Conservation (phyloP, 2,888 invertebrate genomes). For the Pycnomerus fuliginosus region DNA sequence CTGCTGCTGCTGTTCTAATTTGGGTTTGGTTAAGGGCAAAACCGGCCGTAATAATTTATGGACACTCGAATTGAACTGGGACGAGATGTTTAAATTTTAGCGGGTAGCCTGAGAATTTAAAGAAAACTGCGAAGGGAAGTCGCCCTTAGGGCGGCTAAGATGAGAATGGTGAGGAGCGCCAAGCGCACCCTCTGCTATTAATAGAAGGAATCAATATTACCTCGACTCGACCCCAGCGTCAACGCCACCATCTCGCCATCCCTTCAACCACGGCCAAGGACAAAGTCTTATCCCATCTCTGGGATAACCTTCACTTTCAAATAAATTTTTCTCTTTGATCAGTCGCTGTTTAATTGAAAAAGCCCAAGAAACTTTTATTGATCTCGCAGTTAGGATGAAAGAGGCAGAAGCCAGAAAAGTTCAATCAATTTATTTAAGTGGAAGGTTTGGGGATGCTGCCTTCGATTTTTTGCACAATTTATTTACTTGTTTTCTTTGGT, state of each 20-base stretch:
- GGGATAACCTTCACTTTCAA: too few species aligned
- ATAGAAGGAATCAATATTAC: conserved; percentile 43
- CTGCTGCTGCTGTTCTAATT: conserved; percentile 9
- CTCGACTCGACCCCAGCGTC: conserved; percentile 30
- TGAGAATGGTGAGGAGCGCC: conserved; percentile 32
- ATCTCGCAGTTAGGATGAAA: neutral
- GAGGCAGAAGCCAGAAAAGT: neutral
- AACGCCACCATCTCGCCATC: conserved; percentile 16
- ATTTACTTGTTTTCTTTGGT: too few species aligned
- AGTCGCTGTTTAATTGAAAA: neutral
- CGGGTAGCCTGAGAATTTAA: too few species aligned
- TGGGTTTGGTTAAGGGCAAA: conserved; percentile 6
- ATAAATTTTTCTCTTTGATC: too few species aligned
- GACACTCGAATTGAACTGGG: too few species aligned
- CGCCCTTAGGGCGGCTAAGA: conserved; percentile 26
- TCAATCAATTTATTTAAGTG: neutral
- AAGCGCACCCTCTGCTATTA: conserved; percentile 39
- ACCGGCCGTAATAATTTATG: conserved; percentile 14
- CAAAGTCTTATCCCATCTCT: too few species aligned
- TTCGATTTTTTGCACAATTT: too few species aligned
- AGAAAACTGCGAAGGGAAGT: neutral
- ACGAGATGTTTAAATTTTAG: too few species aligned
- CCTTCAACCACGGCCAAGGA: conserved; percentile 16
- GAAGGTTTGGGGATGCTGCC: too few species aligned
- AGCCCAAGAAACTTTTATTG: too few species aligned